These are phyloP conservation scores for Elanoides forficatus DNA, from an alignment of 2,113 vertebrate genomes.

Conservation along the genomic window DNA sequence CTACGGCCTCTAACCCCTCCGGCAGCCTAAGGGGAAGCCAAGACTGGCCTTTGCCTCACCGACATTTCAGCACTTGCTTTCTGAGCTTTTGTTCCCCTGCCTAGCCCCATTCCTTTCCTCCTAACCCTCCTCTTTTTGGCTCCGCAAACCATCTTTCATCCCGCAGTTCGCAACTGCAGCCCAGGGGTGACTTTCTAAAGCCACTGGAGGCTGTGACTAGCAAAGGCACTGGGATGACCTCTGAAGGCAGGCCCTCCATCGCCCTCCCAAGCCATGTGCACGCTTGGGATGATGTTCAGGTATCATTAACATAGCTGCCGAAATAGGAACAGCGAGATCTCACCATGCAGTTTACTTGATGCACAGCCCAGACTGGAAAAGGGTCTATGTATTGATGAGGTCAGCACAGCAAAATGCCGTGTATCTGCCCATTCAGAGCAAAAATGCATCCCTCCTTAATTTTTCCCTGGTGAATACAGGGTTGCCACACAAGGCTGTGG, in stretches of 20 bases:
- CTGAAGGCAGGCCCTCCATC: background rate
- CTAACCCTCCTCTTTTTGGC: background rate
- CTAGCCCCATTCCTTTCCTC: background rate
- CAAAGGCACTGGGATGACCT: background rate
- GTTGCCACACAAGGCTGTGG: accelerated
- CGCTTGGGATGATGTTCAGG: background rate
- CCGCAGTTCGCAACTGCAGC: background rate
- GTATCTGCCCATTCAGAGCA: background rate
- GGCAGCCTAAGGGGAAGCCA: background rate
- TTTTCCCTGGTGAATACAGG: background rate
- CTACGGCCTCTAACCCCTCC: background rate
- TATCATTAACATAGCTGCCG: background rate
- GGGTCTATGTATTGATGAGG: background rate
- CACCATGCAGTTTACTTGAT: background rate
- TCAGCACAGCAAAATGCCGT: background rate
- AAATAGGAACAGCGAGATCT: background rate
- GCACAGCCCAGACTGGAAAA: background rate
- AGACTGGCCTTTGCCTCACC: background rate
- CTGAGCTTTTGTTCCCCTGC: background rate
- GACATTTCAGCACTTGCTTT: background rate
- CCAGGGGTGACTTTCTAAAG: background rate
- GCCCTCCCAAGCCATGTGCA: background rate
- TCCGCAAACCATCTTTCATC: background rate
- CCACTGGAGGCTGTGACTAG: background rate
- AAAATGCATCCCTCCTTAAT: background rate